Evolutionary conservation across 2,797 vertebrate species (phyloP).

Genomic region (Bufotes viridis): DNA sequence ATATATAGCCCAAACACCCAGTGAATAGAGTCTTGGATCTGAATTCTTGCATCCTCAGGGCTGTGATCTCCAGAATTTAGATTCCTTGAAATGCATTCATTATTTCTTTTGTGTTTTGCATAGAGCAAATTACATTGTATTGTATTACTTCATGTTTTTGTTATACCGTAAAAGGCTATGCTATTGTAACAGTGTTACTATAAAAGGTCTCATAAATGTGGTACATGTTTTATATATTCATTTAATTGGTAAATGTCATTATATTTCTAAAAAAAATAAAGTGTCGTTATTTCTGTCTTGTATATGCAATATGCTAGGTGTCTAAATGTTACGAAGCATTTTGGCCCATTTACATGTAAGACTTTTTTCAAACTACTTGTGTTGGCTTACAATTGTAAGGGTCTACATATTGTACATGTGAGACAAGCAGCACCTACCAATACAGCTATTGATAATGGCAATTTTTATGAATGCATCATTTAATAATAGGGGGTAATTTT

Average conservation of each 20-base stretch:
- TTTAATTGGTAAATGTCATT: constrained; percentile 2
- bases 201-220: constrained; percentile 22
- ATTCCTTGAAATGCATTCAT: background rate
- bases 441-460: background rate
- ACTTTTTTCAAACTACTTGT: background rate
- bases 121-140: background rate
- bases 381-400: too few relatives aligned
- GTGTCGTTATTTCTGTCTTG: background rate
- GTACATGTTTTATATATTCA: background rate
- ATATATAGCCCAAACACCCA: background rate
- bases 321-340: background rate
- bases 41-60: background rate
- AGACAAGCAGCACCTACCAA: background rate
- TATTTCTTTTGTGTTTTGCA: constrained; percentile 17
- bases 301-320: background rate
- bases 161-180: constrained; percentile 31
- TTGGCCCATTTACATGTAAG: background rate
- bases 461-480: background rate
- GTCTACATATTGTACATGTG: too few relatives aligned
- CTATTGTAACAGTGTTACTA: background rate
- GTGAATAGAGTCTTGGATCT: background rate
- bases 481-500: too few relatives aligned
- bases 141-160: background rate
- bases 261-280: background rate
- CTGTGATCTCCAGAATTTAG: background rate